Base-by-base conservation (phyloP, 2,888 invertebrate genomes). In the Aspidiotus rigidus region DNA sequence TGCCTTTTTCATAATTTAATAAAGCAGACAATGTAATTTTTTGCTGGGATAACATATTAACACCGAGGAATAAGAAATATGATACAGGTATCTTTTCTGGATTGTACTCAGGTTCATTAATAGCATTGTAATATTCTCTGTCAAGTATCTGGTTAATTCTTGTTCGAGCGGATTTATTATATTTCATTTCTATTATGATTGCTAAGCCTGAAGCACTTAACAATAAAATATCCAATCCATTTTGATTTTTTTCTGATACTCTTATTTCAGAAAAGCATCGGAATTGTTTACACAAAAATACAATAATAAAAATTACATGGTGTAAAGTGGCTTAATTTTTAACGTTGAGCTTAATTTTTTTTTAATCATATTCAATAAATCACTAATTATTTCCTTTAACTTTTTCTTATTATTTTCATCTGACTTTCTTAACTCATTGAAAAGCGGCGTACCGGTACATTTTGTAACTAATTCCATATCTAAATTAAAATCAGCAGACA, bases 71-170 rank as follows among this genome's bases (percentile, higher is more conserved):
- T 49, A 49, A 49, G 49, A 49, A 49, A 49, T 49, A 49, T 49
- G 49, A 49, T 49, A 49, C 49, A 49, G 49, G 49, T 49, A 6
- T 49, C 49, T 49, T 2, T 6, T 49, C 49, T 49, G 49, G 6
- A 49, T 49, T 49, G 49, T 49, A 49, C 49, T 49, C 49, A 49
- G 49, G 49, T 49, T 49, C 49, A 49, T 49, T 49, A 49, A 49
- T 49, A 49, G 49, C 49, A 49, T 13, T 49, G 49, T 49, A 49
- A 49, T 49, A 49, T 49, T 49, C n/a, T 49, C 49, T 49, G 49
- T 49, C 49, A 49, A 49, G 2, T 49, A 49, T 49, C 49, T 49
- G 49, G 49, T 49, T 49, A 49, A 6, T 49, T 49, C 49, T 2
- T 49, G 6, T 49, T 49, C 6, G 49, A 49, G 49, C 49, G 49